Evolutionary conservation across 2,888 invertebrate genomes (phyloP), one percentile per base, ranked within the genome.

Genomic region (Psococerastis gibbosa): DNA sequence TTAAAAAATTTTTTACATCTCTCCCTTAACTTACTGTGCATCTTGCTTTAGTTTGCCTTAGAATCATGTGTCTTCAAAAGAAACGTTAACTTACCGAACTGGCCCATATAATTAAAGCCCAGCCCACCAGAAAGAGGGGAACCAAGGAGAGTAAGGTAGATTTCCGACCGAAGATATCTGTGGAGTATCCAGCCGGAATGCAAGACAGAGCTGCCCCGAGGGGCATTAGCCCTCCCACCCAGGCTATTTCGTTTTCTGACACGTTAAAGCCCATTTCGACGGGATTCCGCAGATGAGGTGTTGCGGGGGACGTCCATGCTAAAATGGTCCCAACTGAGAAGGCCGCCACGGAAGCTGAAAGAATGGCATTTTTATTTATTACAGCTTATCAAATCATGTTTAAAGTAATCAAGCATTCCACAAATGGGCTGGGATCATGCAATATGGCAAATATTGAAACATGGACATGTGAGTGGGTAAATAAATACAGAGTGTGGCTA

Each of bases 291-390:
- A 61, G 57, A 46, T 62, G 64, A 46, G 58, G 59, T n/a, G 68
- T 62, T 15, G 78, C 78, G 5, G 81, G 78, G 0, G 81, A 73
- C 2, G 82, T 75, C 84, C 84, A 85, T 32, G 76, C 82, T 5
- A 83, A 62, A 43, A 79, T 70, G 17, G 77, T 70, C 52, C 85
- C 85, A 41, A 77, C 72, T 1, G 81, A 79, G 46, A 84, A 62
- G 1, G 84, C 81, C 32, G 84, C 85, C 45, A 84, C 65, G 31
- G 83, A 79, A 8, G 82, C 78, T 70, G 65, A 35, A 60, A 57
- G 43, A 48, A 49, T n/a, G n/a, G n/a, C n/a, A n/a, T n/a, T n/a
- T n/a, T n/a, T n/a, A n/a, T n/a, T n/a, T n/a, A n/a, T n/a, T n/a
- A n/a, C n/a, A n/a, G n/a, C n/a, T n/a, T n/a, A n/a, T n/a, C n/a